phyloP scores from a whole-genome alignment of 1,140 invertebrate genomes.

The Lucilia cuprina region DNA sequence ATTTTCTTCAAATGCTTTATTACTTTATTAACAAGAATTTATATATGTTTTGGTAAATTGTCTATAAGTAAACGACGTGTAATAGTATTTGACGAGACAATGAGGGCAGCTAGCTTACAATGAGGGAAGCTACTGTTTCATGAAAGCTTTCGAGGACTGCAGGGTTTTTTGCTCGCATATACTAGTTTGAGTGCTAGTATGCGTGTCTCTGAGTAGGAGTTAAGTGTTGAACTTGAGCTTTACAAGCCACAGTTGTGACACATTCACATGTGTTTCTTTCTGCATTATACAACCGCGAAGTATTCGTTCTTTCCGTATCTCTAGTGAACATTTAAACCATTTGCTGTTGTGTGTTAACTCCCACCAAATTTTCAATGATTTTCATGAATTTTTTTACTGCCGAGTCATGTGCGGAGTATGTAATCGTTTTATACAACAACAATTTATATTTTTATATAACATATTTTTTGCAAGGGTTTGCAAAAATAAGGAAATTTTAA shows the following conservation, averaged over 20 bases:
- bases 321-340: neutral
- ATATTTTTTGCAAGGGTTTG: neutral
- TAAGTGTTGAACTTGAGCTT: constrained; percentile 30
- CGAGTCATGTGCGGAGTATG: neutral
- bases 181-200: too few species aligned
- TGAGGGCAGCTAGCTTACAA: too few species aligned
- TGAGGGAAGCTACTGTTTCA: too few species aligned
- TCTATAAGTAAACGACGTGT: too few species aligned
- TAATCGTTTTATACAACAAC: neutral
- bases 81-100: too few species aligned
- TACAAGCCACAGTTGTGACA: constrained; percentile 21
- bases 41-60: too few species aligned
- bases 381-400: neutral
- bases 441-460: neutral
- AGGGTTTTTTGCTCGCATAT: too few species aligned
- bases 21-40: too few species aligned
- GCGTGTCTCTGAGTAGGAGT: neutral
- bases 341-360: neutral
- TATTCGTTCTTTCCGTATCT: neutral
- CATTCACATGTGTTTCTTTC: neutral
- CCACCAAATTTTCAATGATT: neutral
- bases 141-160: too few species aligned
- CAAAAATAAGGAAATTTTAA: neutral
- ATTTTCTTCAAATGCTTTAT: too few species aligned
- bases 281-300: neutral